These are phyloP conservation scores for Gymnorhina tibicen DNA, from an alignment of 2,113 vertebrate species.

Conservation along the genomic window DNA sequence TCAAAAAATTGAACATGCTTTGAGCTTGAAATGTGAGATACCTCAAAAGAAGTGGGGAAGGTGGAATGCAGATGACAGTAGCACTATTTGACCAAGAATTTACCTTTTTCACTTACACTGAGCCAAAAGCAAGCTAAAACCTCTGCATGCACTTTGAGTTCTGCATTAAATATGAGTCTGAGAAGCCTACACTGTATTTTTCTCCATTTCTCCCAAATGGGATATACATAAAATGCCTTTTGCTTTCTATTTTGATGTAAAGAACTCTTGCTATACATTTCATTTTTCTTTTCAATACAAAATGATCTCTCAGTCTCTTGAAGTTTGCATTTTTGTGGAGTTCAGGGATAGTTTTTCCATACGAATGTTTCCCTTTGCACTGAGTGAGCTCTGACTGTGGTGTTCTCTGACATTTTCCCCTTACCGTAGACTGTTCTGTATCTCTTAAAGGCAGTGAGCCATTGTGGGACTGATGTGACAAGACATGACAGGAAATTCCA, in stretches of 20 bases:
- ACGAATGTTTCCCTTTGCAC: not conserved
- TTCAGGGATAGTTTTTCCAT: not conserved
- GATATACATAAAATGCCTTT: not conserved
- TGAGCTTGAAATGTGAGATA: not conserved
- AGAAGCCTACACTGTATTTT: not conserved
- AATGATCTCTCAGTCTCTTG: not conserved
- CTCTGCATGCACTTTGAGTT: not conserved
- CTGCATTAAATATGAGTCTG: not conserved
- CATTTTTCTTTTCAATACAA: not conserved
- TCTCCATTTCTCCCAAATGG: not conserved
- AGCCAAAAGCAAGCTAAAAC: not conserved
- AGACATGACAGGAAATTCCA: constrained; percentile 44
- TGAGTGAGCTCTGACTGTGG: not conserved
- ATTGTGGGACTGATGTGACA: constrained; percentile 8
- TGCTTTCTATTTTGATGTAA: not conserved
- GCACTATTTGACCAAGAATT: not conserved
- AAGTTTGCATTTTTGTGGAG: not conserved
- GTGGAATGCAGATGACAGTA: not conserved
- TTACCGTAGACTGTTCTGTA: not conserved
- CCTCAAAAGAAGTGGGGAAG: not conserved
- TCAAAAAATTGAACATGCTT: constrained; percentile 3
- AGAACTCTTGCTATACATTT: not conserved
- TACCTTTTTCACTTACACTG: not conserved
- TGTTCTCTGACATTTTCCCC: constrained; percentile 27
- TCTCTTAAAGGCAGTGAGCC: constrained; percentile 45